phyloP scores from a whole-genome alignment of 2,888 invertebrate genomes.

The Apomyelois bistriatella region DNA sequence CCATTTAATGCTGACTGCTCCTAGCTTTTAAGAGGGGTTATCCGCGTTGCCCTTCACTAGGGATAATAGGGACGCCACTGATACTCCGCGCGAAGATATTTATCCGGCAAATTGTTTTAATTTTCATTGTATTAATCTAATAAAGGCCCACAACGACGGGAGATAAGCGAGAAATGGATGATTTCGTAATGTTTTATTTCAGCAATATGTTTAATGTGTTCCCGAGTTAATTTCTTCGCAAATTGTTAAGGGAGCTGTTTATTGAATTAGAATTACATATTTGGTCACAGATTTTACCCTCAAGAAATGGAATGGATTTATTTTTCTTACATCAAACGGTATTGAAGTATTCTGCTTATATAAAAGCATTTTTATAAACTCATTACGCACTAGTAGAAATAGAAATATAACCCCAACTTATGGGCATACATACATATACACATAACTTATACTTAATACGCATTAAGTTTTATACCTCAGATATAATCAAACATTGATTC shows the following conservation, averaged over 20 bases:
- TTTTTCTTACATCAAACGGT: too few relatives aligned
- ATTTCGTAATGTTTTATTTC: conserved; percentile 63
- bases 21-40: conserved; percentile 80
- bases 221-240: conserved; percentile 47
- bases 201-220: conserved; percentile 51
- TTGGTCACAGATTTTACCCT: neutral
- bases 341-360: too few relatives aligned
- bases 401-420: too few relatives aligned
- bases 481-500: too few relatives aligned
- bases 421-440: too few relatives aligned
- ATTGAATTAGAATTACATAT: conserved; percentile 9
- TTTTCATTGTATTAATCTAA: conserved; percentile 79
- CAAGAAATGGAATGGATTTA: too few relatives aligned
- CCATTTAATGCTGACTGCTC: conserved; percentile 80
- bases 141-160: conserved; percentile 70
- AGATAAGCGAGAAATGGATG: conserved; percentile 66
- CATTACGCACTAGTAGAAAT: too few relatives aligned
- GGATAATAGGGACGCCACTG: conserved; percentile 77
- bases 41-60: conserved; percentile 75
- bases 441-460: too few relatives aligned
- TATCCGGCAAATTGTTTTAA: conserved; percentile 81
- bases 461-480: too few relatives aligned
- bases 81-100: conserved; percentile 76
- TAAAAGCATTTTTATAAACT: too few relatives aligned
- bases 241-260: conserved; percentile 35